Conservation (phyloP, 1,140 invertebrate species). For the Argopecten irradians region DNA sequence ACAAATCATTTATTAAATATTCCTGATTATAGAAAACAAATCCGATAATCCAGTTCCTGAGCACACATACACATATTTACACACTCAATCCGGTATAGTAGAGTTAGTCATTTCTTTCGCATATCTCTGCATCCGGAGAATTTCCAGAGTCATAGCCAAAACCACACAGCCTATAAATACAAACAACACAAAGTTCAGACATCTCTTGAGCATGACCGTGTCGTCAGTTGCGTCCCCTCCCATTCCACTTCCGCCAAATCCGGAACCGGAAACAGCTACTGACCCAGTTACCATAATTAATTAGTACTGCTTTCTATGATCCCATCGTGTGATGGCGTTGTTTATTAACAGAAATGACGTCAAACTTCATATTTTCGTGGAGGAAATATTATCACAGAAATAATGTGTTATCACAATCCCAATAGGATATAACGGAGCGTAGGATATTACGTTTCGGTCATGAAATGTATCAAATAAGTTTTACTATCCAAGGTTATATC, state of each 20-base stretch:
- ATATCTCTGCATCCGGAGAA: background rate
- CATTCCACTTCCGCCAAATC: slow-evolving; percentile 6
- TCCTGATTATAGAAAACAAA: background rate
- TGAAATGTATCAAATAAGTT: too few relatives aligned
- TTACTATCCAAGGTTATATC: too few relatives aligned
- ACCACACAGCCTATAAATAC: too few relatives aligned
- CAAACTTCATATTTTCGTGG: too few relatives aligned
- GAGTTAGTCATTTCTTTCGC: background rate
- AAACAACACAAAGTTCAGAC: background rate
- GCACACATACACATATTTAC: too few relatives aligned
- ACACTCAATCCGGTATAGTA: background rate
- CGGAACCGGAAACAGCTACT: background rate
- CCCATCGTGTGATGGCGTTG: background rate
- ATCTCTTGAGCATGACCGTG: background rate
- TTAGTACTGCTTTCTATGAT: background rate
- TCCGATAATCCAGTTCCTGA: background rate
- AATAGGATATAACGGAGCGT: background rate
- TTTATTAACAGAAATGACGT: background rate
- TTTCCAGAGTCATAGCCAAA: too few relatives aligned
- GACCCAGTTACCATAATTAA: background rate
- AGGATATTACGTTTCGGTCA: background rate
- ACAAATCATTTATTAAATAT: background rate
- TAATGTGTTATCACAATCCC: background rate
- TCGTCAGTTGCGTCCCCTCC: background rate
- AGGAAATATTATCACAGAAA: too few relatives aligned